A percentile compares a stretch with the other conserved stretches of the same genome.
Evolutionary conservation across 2,113 vertebrate genomes (phyloP).

Genomic region (Platichthys stellatus): DNA sequence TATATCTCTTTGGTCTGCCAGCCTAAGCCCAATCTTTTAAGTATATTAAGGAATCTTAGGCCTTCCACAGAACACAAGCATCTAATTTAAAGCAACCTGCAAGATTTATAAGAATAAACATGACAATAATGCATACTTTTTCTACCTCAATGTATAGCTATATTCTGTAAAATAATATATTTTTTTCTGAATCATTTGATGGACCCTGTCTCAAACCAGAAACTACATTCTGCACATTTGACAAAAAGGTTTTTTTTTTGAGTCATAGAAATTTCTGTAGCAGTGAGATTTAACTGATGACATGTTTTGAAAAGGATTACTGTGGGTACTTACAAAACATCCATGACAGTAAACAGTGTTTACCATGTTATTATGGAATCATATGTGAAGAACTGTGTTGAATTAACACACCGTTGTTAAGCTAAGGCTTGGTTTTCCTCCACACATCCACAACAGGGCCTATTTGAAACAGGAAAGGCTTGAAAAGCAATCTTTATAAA

Average conservation of each 20-base stretch:
- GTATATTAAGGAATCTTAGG: neutral
- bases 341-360: conserved; percentile 12
- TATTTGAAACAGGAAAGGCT: neutral
- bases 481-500: conserved; percentile 31
- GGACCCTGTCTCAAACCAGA: neutral
- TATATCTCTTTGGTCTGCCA: neutral
- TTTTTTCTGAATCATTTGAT: neutral
- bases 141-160: neutral
- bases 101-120: conserved; percentile 6
- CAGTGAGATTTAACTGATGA: neutral
- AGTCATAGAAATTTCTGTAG: neutral
- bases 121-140: neutral
- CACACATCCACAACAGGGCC: conserved; percentile 10
- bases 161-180: neutral
- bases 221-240: neutral
- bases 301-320: conserved; percentile 35
- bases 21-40: neutral
- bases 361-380: conserved; percentile 39
- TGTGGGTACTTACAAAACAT: conserved; percentile 18
- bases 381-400: conserved; percentile 15
- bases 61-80: conserved; percentile 13
- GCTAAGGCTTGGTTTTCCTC: neutral
- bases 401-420: neutral
- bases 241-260: neutral
- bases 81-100: conserved; percentile 5